phyloP scores from a whole-genome alignment of 2,888 invertebrate genomes.

The Lasioglossum calceatum region DNA sequence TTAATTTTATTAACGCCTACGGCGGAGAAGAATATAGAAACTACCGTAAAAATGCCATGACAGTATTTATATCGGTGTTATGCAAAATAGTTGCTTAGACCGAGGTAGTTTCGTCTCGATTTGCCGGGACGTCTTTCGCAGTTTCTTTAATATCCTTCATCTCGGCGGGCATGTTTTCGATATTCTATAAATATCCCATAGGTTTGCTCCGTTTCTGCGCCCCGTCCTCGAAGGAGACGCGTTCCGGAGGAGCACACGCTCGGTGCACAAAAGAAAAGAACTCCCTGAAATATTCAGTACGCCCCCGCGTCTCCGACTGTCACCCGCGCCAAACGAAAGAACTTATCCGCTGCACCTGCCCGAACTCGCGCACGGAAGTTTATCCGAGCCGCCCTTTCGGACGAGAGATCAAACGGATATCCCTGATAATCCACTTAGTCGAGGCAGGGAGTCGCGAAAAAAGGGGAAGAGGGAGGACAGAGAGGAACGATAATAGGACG shows the following conservation, averaged over 20 bases:
- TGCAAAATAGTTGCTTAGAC: not conserved
- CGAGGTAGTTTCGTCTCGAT: not conserved
- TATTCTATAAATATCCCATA: conserved; percentile 6
- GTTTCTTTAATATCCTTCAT: not conserved
- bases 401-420: conserved; percentile 76
- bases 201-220: not conserved
- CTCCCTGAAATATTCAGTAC: conserved; percentile 48
- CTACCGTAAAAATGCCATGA: not conserved
- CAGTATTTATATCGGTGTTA: not conserved
- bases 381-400: conserved; percentile 63
- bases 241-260: not conserved
- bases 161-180: not conserved
- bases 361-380: conserved; percentile 56
- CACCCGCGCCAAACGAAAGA: conserved; percentile 48
- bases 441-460: conserved; percentile 60
- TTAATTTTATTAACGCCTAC: not conserved
- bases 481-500: conserved; percentile 70
- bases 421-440: conserved; percentile 75
- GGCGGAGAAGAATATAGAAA: no score
- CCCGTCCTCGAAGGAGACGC: not conserved
- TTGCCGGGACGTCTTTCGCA: not conserved
- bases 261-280: conserved; percentile 5
- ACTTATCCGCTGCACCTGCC: conserved; percentile 65
- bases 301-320: conserved; percentile 33
- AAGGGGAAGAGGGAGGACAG: conserved; percentile 27